phyloP scores from a whole-genome alignment of 2,113 vertebrate species.

The Pygoscelis antarcticus region DNA sequence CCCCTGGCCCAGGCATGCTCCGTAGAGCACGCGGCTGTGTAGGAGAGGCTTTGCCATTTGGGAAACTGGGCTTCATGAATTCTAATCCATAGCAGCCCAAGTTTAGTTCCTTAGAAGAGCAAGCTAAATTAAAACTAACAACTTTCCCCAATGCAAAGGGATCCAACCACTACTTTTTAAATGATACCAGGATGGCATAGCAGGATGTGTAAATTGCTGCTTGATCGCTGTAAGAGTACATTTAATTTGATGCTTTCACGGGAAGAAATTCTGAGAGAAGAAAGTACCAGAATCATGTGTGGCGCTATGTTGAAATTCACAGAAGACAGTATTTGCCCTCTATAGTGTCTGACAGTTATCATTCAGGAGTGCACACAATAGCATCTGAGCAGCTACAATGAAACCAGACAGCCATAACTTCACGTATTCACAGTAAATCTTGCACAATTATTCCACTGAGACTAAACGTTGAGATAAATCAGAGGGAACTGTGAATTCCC shows the following conservation, averaged over 20 bases:
- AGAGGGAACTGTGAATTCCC: neutral
- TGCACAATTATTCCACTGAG: neutral
- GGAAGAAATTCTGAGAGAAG: neutral
- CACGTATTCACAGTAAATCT: neutral
- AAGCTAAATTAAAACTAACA: constrained; percentile 29
- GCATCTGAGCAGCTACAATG: neutral
- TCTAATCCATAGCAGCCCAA: neutral
- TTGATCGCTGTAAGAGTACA: neutral
- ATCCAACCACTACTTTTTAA: neutral
- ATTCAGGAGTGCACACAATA: neutral
- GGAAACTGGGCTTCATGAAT: neutral
- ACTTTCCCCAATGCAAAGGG: neutral
- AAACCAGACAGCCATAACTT: neutral
- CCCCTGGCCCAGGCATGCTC: neutral
- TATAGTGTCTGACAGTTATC: neutral
- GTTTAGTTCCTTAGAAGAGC: neutral
- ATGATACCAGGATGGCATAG: neutral
- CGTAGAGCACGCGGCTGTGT: neutral
- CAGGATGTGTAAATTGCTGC: neutral
- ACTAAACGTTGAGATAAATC: neutral
- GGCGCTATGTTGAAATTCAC: neutral
- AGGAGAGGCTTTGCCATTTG: constrained; percentile 7
- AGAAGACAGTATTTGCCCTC: neutral
- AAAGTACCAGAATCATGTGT: neutral
- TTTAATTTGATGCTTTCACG: neutral